phyloP scores from a whole-genome alignment of 2,113 vertebrate species.

The Heterotilapia buettikoferi region DNA sequence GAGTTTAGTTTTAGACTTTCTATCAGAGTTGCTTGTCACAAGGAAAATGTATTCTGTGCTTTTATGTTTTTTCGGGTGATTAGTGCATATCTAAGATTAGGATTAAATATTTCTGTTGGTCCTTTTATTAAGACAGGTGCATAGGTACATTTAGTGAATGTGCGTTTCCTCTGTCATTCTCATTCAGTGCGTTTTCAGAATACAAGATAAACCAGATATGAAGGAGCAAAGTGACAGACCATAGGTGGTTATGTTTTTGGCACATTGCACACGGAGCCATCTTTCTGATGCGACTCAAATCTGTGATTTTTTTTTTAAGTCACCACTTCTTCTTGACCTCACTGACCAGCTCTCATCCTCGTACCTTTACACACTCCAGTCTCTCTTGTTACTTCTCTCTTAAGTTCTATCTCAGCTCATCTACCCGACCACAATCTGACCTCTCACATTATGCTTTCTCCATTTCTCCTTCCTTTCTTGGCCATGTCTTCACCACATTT shows the following conservation, averaged over 20 bases:
- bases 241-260: neutral
- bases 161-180: neutral
- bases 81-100: neutral
- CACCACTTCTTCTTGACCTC: neutral
- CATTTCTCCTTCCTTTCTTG: neutral
- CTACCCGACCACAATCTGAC: neutral
- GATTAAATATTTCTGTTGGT: neutral
- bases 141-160: neutral
- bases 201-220: neutral
- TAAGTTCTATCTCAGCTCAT: neutral
- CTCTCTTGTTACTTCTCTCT: neutral
- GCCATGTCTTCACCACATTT: neutral
- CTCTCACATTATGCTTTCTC: neutral
- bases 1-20: constrained; percentile 4
- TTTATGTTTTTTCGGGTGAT: neutral
- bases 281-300: neutral
- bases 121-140: neutral
- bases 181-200: neutral
- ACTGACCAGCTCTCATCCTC: neutral
- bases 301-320: neutral
- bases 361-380: neutral
- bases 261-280: neutral
- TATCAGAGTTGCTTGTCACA: neutral
- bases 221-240: neutral
- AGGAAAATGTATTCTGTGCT: neutral